Conservation (phyloP, 2,113 vertebrate genomes). For the Cynoglossus semilaevis region DNA sequence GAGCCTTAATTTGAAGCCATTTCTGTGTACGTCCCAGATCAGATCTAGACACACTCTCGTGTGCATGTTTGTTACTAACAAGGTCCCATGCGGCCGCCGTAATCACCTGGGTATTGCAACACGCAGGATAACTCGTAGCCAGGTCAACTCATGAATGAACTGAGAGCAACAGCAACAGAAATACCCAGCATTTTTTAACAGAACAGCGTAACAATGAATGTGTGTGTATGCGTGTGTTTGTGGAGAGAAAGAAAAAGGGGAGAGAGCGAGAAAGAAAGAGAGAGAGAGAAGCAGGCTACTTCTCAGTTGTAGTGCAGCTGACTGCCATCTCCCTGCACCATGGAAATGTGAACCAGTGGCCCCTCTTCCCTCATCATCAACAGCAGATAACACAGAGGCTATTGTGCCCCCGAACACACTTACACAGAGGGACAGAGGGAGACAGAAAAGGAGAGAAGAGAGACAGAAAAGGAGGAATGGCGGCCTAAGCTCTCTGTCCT, state of each 20-base stretch:
- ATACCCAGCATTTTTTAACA: constrained; percentile 30
- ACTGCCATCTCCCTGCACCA: constrained; percentile 53
- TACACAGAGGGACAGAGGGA: background rate
- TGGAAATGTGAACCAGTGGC: constrained; percentile 74
- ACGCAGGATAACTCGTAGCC: constrained; percentile 24
- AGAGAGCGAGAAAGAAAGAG: background rate
- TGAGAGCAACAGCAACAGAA: constrained; percentile 41
- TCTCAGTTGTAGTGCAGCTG: constrained; percentile 51
- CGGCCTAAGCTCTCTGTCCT: constrained; percentile 1
- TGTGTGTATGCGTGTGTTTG: constrained; percentile 14
- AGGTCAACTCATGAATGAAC: constrained; percentile 61
- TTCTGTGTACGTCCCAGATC: constrained; percentile 6
- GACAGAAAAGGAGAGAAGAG: background rate
- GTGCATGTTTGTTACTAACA: constrained; percentile 55
- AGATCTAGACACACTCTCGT: constrained; percentile 10
- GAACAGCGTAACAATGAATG: constrained; percentile 7
- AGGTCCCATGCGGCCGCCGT: constrained; percentile 45
- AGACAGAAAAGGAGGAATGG: background rate
- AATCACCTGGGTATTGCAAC: constrained; percentile 53
- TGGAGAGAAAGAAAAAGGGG: no score
- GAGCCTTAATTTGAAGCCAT: no score
- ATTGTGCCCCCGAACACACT: constrained; percentile 46
- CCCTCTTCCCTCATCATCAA: constrained; percentile 42
- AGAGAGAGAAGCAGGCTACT: constrained; percentile 16
- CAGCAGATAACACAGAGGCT: constrained; percentile 60